Conservation (phyloP, 2,888 invertebrate genomes). For the Leptopterna dolabrata region DNA sequence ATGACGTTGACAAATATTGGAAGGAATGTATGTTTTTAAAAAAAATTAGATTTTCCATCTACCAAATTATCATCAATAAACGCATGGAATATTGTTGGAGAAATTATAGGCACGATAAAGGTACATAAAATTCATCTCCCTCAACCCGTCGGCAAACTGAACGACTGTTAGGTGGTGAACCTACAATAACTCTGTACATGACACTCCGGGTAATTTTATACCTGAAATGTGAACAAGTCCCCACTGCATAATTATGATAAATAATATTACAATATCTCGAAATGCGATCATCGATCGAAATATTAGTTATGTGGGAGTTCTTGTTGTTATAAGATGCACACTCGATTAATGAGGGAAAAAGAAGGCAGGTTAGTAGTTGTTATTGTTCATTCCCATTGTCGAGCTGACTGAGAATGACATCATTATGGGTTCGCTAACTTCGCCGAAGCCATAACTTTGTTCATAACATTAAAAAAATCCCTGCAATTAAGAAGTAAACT, state of each 20-base stretch:
- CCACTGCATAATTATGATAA: not conserved
- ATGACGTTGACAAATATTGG: too few relatives aligned
- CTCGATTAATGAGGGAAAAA: not conserved
- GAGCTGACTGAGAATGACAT: not conserved
- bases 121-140: not conserved
- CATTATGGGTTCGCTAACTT: not conserved
- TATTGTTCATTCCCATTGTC: not conserved
- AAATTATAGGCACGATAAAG: too few relatives aligned
- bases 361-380: not conserved
- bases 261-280: not conserved
- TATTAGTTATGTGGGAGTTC: not conserved
- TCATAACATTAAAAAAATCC: not conserved
- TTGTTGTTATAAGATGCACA: not conserved
- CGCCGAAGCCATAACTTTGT: not conserved
- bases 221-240: not conserved
- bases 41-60: too few relatives aligned
- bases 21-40: too few relatives aligned
- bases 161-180: not conserved
- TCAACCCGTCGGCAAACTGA: not conserved
- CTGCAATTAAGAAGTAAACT: too few relatives aligned
- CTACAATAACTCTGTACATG: not conserved
- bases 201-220: not conserved
- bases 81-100: too few relatives aligned
- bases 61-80: too few relatives aligned
- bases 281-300: not conserved